Percentiles rank a stretch among this genome's conserved stretches.
These are phyloP conservation scores for Microtus obscurus DNA, from an alignment of 2,797 vertebrate genomes.

Conservation along the genomic window DNA sequence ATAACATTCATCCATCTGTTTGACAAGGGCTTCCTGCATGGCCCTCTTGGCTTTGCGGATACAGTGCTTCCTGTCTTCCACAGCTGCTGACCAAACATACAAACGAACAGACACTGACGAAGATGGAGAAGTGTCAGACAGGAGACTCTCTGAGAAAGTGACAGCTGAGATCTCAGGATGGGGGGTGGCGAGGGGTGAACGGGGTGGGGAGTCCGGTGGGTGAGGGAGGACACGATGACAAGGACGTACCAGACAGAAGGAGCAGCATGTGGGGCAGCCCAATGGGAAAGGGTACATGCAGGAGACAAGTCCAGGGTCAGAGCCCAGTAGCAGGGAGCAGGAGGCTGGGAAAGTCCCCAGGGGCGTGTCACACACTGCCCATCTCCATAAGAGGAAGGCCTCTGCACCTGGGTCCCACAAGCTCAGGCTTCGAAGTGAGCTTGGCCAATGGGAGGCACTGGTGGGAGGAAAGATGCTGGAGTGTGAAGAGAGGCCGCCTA, in stretches of 20 bases:
- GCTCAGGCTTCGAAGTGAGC: neutral
- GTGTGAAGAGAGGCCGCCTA: neutral
- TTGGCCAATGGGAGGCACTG: neutral
- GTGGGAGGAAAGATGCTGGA: neutral
- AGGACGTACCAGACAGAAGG: neutral
- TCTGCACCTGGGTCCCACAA: neutral
- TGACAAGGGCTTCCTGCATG: neutral
- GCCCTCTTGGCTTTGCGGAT: neutral
- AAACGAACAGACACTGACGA: neutral
- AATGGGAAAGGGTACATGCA: neutral
- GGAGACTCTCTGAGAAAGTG: neutral
- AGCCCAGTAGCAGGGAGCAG: neutral
- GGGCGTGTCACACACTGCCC: neutral
- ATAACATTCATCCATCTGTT: neutral
- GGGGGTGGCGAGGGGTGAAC: neutral
- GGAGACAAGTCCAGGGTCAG: neutral
- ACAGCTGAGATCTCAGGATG: neutral
- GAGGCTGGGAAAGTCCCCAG: neutral
- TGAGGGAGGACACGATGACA: too few relatives aligned
- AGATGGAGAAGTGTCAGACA: neutral
- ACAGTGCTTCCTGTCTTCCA: neutral
- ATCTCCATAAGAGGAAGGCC: neutral
- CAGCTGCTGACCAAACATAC: neutral
- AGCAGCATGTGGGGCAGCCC: fast-evolving
- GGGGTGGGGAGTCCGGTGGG: neutral